Conservation (phyloP, 1,140 invertebrate genomes). For the Myzus persicae region DNA sequence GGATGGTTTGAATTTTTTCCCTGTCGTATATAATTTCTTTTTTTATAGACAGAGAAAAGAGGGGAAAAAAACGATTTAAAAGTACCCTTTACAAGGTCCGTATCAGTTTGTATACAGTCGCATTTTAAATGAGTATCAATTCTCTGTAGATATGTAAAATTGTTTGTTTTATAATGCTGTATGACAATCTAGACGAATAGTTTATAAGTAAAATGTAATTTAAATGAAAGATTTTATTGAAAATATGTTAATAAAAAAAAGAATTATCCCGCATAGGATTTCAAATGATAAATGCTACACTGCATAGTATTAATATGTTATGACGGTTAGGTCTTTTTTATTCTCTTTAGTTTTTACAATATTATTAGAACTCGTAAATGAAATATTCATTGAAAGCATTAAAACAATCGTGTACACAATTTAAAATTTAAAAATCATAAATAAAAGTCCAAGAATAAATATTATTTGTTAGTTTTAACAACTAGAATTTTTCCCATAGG, state of each 20-base stretch:
- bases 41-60: background rate
- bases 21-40: background rate
- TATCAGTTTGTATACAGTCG: conserved; percentile 5
- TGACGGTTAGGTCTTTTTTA: background rate
- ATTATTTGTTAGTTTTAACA: background rate
- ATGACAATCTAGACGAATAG: conserved; percentile 30
- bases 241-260: background rate
- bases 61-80: conserved; percentile 31
- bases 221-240: conserved; percentile 2
- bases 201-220: conserved; percentile 22
- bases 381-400: background rate
- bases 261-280: background rate
- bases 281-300: background rate
- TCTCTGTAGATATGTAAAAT: conserved; percentile 23
- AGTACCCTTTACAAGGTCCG: background rate
- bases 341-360: background rate
- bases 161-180: conserved; percentile 42
- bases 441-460: background rate
- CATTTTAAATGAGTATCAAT: conserved; percentile 37
- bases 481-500: background rate
- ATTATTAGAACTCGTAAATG: background rate
- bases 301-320: background rate
- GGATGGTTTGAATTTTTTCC: background rate
- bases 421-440: background rate
- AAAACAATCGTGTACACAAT: background rate